Base-by-base conservation (phyloP, 1,140 invertebrate genomes). In the Hylyphantes graminicola region DNA sequence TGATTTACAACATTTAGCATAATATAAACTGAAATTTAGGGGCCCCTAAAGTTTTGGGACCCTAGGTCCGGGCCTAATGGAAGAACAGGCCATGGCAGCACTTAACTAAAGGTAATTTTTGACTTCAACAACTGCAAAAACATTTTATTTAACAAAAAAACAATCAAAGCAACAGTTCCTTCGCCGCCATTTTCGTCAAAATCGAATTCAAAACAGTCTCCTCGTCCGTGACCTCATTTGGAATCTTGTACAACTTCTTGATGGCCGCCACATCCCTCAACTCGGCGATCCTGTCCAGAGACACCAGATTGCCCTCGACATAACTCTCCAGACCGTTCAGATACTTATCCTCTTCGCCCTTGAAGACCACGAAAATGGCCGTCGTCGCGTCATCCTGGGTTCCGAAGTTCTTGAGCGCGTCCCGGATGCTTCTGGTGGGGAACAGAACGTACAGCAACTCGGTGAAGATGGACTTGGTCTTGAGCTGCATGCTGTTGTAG, bases 181-280 rank as follows among this genome's bases (percentile, higher is more conserved):
- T 80, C 54, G 65, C 15, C 10, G 78, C 65, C 13, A 80, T 72
- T 72, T 72, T 70, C 7, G 78, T 72, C 9, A 80, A 13, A 11
- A 80, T 72, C 17, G 61, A 80, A 57, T 80, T 70, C 35, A 72
- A 80, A 70, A 80, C 21, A 35, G 61, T 19, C 19, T 61, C 21
- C 21, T 80, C 35, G 8, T 72, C 67, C 17, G 11, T 57, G 13
- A 72, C 48, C 10, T 51, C 50, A 19, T 48, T 10, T 1, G 78
- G 54, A 72, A 81, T 81, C 48, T 81, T 81, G 64, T 73, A 81
- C 19, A 81, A 19, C 13, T 81, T 73, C n/a, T 53, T 59, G 35
- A 81, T 64, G 12, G 55, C 7, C n/a, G 11, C n/a, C 5, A 63
- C 8, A 48, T 81, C 53, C n/a, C 50, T 63, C 1, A 64, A 17